These are phyloP conservation scores for Salvelinus fontinalis DNA, from an alignment of 2,113 vertebrate genomes.

Conservation along the genomic window DNA sequence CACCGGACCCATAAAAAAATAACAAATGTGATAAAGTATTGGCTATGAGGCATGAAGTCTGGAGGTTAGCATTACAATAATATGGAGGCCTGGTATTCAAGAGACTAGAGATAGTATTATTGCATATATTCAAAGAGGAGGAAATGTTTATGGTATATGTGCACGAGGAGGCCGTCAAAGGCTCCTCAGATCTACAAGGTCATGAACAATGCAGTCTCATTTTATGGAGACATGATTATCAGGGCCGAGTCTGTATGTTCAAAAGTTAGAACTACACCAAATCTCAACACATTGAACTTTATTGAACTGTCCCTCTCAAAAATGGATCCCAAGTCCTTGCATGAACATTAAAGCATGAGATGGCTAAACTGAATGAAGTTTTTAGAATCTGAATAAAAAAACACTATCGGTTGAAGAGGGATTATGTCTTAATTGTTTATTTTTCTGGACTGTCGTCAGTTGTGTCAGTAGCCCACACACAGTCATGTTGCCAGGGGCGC, in stretches of 20 bases:
- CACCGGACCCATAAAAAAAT: slow-evolving; percentile 77
- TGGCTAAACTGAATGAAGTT: too few relatives aligned
- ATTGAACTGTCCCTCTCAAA: too few relatives aligned
- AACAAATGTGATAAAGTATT: slow-evolving; percentile 78
- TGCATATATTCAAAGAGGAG: slow-evolving; percentile 77
- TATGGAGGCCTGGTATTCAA: slow-evolving; percentile 74
- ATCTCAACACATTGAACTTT: neutral
- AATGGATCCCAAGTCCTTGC: too few relatives aligned
- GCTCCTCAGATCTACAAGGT: slow-evolving; percentile 65
- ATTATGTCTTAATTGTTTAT: slow-evolving; percentile 47
- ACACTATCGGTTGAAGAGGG: slow-evolving; percentile 25
- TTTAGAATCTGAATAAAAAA: slow-evolving; percentile 6
- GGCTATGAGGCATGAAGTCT: slow-evolving; percentile 77
- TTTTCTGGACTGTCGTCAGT: slow-evolving; percentile 50
- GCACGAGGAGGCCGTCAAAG: slow-evolving; percentile 64
- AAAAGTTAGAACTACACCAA: neutral
- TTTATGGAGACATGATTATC: neutral
- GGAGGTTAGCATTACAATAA: slow-evolving; percentile 78
- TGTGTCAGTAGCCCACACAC: slow-evolving; percentile 48
- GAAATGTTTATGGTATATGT: slow-evolving; percentile 72
- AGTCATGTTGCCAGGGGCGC: slow-evolving; percentile 50
- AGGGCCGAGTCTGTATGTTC: neutral
- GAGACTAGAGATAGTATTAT: slow-evolving; percentile 73
- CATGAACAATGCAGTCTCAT: slow-evolving; percentile 49
- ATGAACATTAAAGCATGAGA: too few relatives aligned